Evolutionary conservation across 2,797 vertebrate species (phyloP), one percentile per base, ranked within the genome.

Genomic region (Sphenopsis melanotis): DNA sequence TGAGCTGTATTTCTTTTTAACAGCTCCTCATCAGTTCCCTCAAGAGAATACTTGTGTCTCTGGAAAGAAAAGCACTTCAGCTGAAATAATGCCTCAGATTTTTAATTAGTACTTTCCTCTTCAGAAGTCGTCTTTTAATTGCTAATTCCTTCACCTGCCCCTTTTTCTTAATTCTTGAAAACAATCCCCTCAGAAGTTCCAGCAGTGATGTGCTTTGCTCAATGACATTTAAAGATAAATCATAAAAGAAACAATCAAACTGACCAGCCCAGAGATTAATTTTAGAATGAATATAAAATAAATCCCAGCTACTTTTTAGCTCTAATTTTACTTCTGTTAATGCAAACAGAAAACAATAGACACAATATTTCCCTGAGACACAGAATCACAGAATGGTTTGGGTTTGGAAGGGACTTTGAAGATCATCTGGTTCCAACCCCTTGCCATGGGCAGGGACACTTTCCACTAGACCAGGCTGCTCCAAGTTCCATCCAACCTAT

Each of bases 21-120:
- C 15, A 68, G 55, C 46, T 89, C 65, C 52, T 95, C 75, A 75
- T 68, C 64, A 14, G 29, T 61, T 69, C 71, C 81, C 79, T 72
- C 79, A 72, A 56, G 82, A 93, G 95, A 93, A 75, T 59, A 20
- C 27, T 92, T 72, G 19, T 85, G 59, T 81, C 75, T 87, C 69
- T 78, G 69, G 30, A 61, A 94, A 75, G 71, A 95, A 94, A 93
- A 61, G 22, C 65, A 76, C 91, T 93, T 91, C 82, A 92, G 32
- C 50, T 92, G 65, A 88, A 88, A 82, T 90, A 79, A 93, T 59
- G 57, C 77, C 86, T 94, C 57, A 23, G 63, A n/a, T 87, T 91
- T 95, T 94, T 95, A 89, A 94, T 96, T 91, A 96, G 79, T 76
- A 27, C 72, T 56, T 83, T 91, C 55, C 47, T 95, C 84, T 91